These are phyloP conservation scores for Diabrotica virgifera DNA, from an alignment of 1,140 invertebrate species.

Conservation along the genomic window DNA sequence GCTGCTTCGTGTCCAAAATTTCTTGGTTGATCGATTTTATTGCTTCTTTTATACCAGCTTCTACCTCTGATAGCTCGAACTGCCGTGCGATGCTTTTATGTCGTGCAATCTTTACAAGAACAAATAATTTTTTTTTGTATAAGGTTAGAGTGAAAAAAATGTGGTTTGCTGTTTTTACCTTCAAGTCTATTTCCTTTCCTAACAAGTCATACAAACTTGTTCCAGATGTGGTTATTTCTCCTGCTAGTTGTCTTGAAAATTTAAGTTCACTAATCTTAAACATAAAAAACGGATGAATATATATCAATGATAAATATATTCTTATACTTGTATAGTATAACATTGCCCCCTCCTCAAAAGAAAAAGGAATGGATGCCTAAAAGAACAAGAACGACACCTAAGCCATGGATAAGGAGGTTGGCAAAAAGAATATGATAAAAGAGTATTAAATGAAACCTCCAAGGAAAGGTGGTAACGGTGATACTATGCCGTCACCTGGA, in stretches of 20 bases:
- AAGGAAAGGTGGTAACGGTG: too few relatives aligned
- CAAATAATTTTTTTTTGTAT: neutral
- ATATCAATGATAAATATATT: neutral
- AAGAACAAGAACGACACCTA: too few relatives aligned
- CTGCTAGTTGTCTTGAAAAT: conserved; percentile 79
- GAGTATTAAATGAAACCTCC: too few relatives aligned
- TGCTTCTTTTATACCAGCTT: conserved; percentile 67
- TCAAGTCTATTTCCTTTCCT: conserved; percentile 82
- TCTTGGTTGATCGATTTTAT: conserved; percentile 66
- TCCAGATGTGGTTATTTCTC: conserved; percentile 87
- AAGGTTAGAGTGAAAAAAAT: too few relatives aligned
- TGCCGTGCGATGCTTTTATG: conserved; percentile 59
- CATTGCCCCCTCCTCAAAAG: too few relatives aligned
- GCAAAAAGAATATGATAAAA: too few relatives aligned
- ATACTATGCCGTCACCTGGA: too few relatives aligned
- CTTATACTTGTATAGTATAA: neutral
- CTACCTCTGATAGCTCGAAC: conserved; percentile 80
- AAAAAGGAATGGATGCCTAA: too few relatives aligned
- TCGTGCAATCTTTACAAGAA: conserved; percentile 31
- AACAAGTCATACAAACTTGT: conserved; percentile 88
- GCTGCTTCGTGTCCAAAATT: conserved; percentile 67
- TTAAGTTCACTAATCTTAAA: conserved; percentile 76
- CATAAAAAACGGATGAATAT: conserved; percentile 4
- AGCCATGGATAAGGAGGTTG: too few relatives aligned
- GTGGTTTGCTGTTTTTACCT: conserved; percentile 53